Conservation (phyloP, 2,888 invertebrate species). For the Athalia circularis region DNA sequence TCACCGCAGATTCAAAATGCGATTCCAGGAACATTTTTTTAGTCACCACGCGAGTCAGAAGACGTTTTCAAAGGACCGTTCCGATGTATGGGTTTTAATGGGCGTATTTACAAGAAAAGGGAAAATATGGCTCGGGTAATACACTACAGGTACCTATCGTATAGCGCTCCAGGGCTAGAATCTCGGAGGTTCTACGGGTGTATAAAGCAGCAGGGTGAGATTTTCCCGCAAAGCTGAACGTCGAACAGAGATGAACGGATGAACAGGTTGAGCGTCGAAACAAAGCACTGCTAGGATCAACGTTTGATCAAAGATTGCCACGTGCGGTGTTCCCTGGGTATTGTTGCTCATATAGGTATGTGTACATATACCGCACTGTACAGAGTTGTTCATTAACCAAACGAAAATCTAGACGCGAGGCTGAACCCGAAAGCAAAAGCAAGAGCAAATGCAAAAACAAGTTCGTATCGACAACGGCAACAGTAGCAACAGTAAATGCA, state of each 20-base stretch:
- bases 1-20: not conserved
- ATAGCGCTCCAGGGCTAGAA: not conserved
- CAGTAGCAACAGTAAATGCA: conserved; percentile 18
- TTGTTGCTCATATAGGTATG: no score
- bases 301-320: conserved; percentile 46
- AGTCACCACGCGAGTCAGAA: not conserved
- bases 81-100: not conserved
- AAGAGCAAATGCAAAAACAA: not conserved
- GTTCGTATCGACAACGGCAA: not conserved
- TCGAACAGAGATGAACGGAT: conserved; percentile 21
- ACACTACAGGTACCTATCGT: conserved; percentile 8
- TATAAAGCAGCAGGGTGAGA: not conserved
- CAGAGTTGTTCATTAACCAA: conserved; percentile 31
- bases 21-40: conserved; percentile 6
- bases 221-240: conserved; percentile 27
- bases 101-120: conserved; percentile 13
- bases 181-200: not conserved
- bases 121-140: not conserved
- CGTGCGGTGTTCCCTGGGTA: not conserved
- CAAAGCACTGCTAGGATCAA: conserved; percentile 29
- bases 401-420: conserved; percentile 22
- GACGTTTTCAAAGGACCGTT: conserved; percentile 1
- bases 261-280: conserved; percentile 39
- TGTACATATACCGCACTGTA: no score
- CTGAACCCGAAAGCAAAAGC: not conserved